Evolutionary conservation across 92 coral and sea anemone species (phyloP).

Genomic region (Epizoanthus scotinus): DNA sequence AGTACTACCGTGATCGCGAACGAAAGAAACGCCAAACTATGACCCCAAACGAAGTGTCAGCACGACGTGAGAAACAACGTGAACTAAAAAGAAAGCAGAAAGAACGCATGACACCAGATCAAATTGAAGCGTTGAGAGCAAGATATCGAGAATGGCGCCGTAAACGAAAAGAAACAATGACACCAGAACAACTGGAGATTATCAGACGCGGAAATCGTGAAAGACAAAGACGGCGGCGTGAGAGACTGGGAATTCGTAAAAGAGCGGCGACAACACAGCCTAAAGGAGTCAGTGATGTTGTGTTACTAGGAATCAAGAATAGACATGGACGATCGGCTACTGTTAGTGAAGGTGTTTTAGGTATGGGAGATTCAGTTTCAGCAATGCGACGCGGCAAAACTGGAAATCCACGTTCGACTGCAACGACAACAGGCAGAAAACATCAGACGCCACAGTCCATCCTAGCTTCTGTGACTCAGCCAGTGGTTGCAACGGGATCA

Average conservation of each 20-base stretch:
- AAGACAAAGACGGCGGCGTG: constrained; percentile 93
- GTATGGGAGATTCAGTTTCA: constrained; percentile 6
- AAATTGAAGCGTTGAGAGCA: constrained; percentile 86
- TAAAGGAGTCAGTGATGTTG: constrained; percentile 82
- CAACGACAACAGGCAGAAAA: constrained; percentile 25
- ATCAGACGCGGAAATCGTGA: constrained; percentile 92
- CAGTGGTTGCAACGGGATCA: neutral
- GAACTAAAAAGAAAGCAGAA: constrained; percentile 87
- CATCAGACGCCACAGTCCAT: constrained; percentile 4
- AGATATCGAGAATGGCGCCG: constrained; percentile 94
- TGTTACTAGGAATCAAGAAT: constrained; percentile 76
- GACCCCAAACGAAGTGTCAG: constrained; percentile 77
- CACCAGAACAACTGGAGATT: constrained; percentile 88
- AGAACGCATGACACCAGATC: constrained; percentile 90
- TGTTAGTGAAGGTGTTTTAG: constrained; percentile 42
- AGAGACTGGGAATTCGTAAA: constrained; percentile 88
- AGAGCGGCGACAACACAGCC: constrained; percentile 68
- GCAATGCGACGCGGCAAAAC: constrained; percentile 8
- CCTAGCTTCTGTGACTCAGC: neutral
- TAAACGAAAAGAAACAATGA: constrained; percentile 90
- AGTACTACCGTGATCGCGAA: constrained; percentile 58
- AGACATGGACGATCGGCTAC: constrained; percentile 64
- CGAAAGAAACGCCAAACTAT: constrained; percentile 66
- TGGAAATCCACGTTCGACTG: constrained; percentile 1
- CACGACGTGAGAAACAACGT: constrained; percentile 88